A percentile compares a stretch with the other conserved stretches of the same genome.
Conservation (phyloP, 2,797 vertebrate species). For the Acrossocheilus fasciatus region DNA sequence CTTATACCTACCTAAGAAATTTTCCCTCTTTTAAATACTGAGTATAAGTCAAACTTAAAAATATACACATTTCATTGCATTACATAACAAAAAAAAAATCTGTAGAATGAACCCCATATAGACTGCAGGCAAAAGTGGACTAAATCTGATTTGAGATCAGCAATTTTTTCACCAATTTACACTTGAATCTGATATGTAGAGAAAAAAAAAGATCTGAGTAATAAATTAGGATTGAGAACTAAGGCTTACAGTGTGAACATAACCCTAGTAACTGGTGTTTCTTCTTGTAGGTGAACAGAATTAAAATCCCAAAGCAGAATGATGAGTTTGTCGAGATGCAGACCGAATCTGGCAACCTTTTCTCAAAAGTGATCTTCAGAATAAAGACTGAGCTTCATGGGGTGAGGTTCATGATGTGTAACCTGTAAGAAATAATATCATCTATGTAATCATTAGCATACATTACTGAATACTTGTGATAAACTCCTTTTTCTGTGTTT, state of each 20-base stretch:
- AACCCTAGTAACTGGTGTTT: background rate
- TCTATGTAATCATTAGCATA: background rate
- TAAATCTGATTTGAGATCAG: background rate
- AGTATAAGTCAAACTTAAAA: background rate
- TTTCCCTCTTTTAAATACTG: background rate
- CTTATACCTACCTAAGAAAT: background rate
- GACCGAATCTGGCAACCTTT: constrained; percentile 86
- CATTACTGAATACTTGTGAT: background rate
- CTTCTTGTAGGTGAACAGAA: constrained; percentile 89
- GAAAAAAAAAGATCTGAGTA: background rate
- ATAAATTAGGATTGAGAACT: background rate
- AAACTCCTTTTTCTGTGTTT: constrained; percentile 49
- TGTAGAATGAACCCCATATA: background rate
- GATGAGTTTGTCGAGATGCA: constrained; percentile 97
- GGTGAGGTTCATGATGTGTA: constrained; percentile 76
- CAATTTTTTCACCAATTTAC: background rate
- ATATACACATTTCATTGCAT: background rate
- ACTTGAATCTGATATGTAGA: background rate
- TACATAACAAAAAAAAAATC: background rate
- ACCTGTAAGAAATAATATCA: background rate
- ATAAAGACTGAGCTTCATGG: constrained; percentile 88
- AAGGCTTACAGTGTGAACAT: background rate
- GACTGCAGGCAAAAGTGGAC: background rate
- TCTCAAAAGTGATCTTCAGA: constrained; percentile 88
- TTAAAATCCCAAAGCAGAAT: constrained; percentile 95